These are phyloP conservation scores for Amitus sp. DNA, from an alignment of 2,888 invertebrate genomes.

Conservation along the genomic window DNA sequence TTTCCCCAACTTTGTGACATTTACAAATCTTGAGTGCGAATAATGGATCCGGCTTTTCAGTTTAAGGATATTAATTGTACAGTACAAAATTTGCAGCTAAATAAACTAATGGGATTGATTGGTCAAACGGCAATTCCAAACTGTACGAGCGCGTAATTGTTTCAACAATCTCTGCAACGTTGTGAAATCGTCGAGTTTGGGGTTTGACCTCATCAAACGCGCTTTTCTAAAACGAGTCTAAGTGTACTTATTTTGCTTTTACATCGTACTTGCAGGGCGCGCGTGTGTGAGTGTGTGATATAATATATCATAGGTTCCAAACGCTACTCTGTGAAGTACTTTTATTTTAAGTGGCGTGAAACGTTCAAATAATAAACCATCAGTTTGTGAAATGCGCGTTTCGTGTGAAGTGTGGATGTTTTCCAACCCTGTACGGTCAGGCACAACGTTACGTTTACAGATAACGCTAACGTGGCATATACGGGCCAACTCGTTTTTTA, in stretches of 20 bases:
- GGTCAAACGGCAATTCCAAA: slow-evolving; percentile 7
- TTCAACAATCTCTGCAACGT: too few relatives aligned
- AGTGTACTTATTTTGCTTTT: neutral
- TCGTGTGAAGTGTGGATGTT: slow-evolving; percentile 38
- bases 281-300: slow-evolving; percentile 19
- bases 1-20: too few relatives aligned
- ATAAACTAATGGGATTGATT: slow-evolving; percentile 15
- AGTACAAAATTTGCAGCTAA: slow-evolving; percentile 26
- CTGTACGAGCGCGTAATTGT: neutral
- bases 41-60: too few relatives aligned
- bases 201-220: too few relatives aligned
- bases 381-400: slow-evolving; percentile 38
- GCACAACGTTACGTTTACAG: slow-evolving; percentile 32
- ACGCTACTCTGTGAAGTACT: slow-evolving; percentile 25
- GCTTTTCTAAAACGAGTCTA: slow-evolving; percentile 4
- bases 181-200: too few relatives aligned
- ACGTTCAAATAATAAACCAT: slow-evolving; percentile 40
- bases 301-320: slow-evolving; percentile 8
- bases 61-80: slow-evolving; percentile 18
- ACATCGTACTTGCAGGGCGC: neutral
- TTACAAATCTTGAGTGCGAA: too few relatives aligned
- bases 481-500: slow-evolving; percentile 25
- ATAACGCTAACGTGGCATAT: slow-evolving; percentile 33
- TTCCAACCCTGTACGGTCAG: slow-evolving; percentile 40
- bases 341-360: slow-evolving; percentile 34